Base-by-base conservation (phyloP, 2,113 vertebrate species). In the Apistogramma diplotaenia region DNA sequence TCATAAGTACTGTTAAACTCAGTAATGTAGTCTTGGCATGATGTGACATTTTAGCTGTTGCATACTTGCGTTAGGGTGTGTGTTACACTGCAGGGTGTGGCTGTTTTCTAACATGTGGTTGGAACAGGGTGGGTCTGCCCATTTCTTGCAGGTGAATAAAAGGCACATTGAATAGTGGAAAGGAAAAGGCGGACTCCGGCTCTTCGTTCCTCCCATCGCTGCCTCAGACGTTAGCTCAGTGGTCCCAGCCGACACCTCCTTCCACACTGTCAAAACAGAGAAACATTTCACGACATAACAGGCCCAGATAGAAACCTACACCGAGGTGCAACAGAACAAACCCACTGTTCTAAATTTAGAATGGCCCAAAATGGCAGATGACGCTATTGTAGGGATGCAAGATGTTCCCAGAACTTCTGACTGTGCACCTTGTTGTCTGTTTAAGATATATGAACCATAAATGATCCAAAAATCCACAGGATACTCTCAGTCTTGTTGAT, bases 91-190 rank as follows among this genome's bases (percentile, higher is more conserved):
- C 65, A 82, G 94, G 94, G 94, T 67, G 94, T 93, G 92, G 49
- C 92, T 92, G 89, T 93, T 93, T 92, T 89, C 79, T 79, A 92
- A 79, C 81, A 60, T 87, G 89, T 74, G 91, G 85, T 90, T 89
- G 90, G 91, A 92, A 90, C 82, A 91, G 93, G 93, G 93, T 87
- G 92, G 81, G 87, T 84, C 87, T 78, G 81, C 51, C 73, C 79
- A 46, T n/a, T 80, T 85, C 74, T 83, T 46, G 70, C 89, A 92
- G 90, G 88, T 93, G 87, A 92, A 94, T 94, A 91, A 94, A 94
- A 85, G 89, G 29, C 70, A 31, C 93, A 93, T 94, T 94, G 91
- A 94, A 83, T 86, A 79, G 88, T 29, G 79, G 77, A 87, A 59
- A 81, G 87, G 56, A 79, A 80, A 84, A 78, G 81, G 85, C 51